These are phyloP conservation scores for Trichogramma evanescens DNA, from an alignment of 2,888 invertebrate genomes.

Conservation along the genomic window DNA sequence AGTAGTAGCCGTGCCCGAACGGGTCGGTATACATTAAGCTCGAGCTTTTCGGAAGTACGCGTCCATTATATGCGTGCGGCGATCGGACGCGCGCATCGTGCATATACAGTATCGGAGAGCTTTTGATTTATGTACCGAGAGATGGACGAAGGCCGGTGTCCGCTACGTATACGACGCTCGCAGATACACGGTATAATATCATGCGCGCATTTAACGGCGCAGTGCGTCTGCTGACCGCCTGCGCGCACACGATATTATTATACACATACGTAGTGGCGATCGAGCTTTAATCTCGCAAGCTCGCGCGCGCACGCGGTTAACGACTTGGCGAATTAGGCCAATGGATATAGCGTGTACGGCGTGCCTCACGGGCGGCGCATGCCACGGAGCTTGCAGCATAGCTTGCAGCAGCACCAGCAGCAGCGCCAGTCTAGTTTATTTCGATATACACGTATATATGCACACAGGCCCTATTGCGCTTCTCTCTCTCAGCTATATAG, in stretches of 20 bases:
- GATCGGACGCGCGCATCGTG: background rate
- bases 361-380: conserved; percentile 1
- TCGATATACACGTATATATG: background rate
- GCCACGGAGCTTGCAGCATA: background rate
- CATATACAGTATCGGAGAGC: no score
- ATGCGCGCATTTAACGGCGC: no score
- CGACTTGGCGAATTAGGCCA: conserved; percentile 21
- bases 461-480: background rate
- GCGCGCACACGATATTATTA: no score
- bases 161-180: no score
- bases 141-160: background rate
- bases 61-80: conserved; percentile 8
- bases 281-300: conserved; percentile 12
- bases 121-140: conserved; percentile 16
- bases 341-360: conserved; percentile 13
- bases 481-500: conserved; percentile 1
- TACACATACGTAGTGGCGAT: background rate
- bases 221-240: no score
- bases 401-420: background rate
- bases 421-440: background rate
- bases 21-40: no score
- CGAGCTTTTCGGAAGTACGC: conserved; percentile 11
- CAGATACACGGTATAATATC: no score
- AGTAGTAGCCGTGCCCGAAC: no score
- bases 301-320: conserved; percentile 16